Base-by-base conservation (phyloP, 92 coral and sea anemone species). In the Heliopora coerulea region DNA sequence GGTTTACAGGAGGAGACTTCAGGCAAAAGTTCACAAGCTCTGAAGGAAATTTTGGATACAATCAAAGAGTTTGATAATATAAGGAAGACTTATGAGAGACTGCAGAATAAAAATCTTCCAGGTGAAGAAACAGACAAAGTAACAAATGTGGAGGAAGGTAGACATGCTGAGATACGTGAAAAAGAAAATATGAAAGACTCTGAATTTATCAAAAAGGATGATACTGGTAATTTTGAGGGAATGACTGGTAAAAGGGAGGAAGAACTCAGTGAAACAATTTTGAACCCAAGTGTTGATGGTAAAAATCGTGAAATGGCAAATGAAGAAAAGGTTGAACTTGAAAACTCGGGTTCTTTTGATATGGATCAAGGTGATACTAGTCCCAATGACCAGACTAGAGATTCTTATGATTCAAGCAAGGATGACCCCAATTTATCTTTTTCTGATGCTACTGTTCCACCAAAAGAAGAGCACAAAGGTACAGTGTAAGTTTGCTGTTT, bases 1-100 rank as follows among this genome's bases (percentile, higher is more conserved):
- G 66, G 54, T 48, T 54, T 49, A n/a, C 81, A 74, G 2, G 81
- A 65, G 35, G 33, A 33, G 28, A 81, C 83, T 37, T 37, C 42
- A 4, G 42, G 12, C 42, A 12, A 37, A 12, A 37, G 42, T 37
- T 37, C 42, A 37, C 6, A 37, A 12, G 42, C 42, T 37, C 42
- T 37, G 6, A 12, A 12, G 5, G 42, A 5, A 4, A 37, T 37
- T 5, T 4, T 37, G 42, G 42, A 37, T 12, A 37, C 42, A 4
- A 37, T 37, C 12, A 37, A 12, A 4, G 42, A 37, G 42, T 12
- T 37, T 12, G 12, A 37, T 4, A 12, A 37, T 37, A 37, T 37
- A 37, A 37, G 42, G 12, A 37, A 37, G 42, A 37, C 5, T 12
- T 37, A 37, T 37, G 42, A 37, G 12, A 37, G 12, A 37, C 42